Evolutionary conservation across 2,797 vertebrate genomes (phyloP), one percentile per base, ranked within the genome.

Genomic region (Sebastes kiyomatsui): DNA sequence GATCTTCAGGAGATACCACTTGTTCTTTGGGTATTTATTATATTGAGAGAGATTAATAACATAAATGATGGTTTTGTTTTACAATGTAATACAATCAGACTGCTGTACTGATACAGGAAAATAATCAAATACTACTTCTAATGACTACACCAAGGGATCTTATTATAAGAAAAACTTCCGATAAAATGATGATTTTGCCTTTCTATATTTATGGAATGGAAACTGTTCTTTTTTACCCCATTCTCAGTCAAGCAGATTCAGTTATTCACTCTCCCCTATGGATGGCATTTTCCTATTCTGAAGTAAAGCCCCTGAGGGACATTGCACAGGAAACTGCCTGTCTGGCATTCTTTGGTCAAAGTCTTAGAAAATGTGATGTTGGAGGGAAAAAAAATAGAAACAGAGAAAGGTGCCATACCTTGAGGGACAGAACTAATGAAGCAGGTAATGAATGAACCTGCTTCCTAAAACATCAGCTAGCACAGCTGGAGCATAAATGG

Each of bases 401-500:
- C 65, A 65, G 46, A 79, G 58, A 80, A 76, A 89, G 90, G 91
- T 87, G 91, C 80, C 69, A 72, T 82, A 90, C 88, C 91, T 92
- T 71, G 80, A 88, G 88, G 91, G 88, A 89, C 79, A 73, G 83
- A 92, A 86, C 81, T 94, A 94, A 95, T 94, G 93, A 94, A 92
- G 93, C 87, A 79, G 86, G 84, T 92, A 94, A 94, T 93, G 90
- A 91, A 94, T 92, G 89, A 88, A 93, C 83, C 86, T 80, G 83
- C 85, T 77, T 90, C 82, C 88, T 72, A 83, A 87, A 92, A 92
- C 87, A 85, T 90, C 92, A 90, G 83, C 86, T 75, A 38, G 82
- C 92, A 92, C 92, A 94, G 93, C 90, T 91, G 92, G 93, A 94
- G 87, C 84, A 91, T 88, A 93, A 49, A 94, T 92, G 87, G 86